Conservation (phyloP, 2,797 vertebrate species). For the Clarias pachynema region DNA sequence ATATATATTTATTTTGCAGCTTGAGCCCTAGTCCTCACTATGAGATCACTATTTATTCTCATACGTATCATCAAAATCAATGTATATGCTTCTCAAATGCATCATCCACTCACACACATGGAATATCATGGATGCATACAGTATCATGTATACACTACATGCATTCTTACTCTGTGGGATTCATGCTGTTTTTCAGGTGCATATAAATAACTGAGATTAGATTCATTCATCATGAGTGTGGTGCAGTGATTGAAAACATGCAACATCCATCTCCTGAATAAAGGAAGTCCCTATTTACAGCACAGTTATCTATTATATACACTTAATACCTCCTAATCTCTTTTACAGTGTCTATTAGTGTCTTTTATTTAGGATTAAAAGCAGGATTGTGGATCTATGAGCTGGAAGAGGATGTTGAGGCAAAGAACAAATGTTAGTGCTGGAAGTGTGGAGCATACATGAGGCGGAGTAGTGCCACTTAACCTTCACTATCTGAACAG, state of each 20-base stretch:
- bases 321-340: background rate
- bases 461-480: conserved; percentile 2
- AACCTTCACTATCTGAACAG: conserved; percentile 1
- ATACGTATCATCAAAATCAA: background rate
- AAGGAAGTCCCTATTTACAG: background rate
- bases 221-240: background rate
- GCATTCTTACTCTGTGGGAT: background rate
- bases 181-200: conserved; percentile 10
- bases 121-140: background rate
- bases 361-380: conserved; percentile 23
- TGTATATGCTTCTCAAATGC: background rate
- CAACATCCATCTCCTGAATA: conserved; percentile 6
- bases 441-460: background rate
- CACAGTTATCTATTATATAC: conserved; percentile 1
- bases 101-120: background rate
- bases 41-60: background rate
- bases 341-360: conserved; percentile 15
- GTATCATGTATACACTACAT: background rate
- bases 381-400: conserved; percentile 19
- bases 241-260: background rate
- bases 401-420: conserved; percentile 31
- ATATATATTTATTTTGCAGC: background rate
- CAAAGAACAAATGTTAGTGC: background rate
- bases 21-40: background rate
- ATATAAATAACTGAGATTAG: conserved; percentile 15